These are phyloP conservation scores for Lasioglossum lativentre DNA, from an alignment of 2,888 invertebrate species.

Conservation along the genomic window DNA sequence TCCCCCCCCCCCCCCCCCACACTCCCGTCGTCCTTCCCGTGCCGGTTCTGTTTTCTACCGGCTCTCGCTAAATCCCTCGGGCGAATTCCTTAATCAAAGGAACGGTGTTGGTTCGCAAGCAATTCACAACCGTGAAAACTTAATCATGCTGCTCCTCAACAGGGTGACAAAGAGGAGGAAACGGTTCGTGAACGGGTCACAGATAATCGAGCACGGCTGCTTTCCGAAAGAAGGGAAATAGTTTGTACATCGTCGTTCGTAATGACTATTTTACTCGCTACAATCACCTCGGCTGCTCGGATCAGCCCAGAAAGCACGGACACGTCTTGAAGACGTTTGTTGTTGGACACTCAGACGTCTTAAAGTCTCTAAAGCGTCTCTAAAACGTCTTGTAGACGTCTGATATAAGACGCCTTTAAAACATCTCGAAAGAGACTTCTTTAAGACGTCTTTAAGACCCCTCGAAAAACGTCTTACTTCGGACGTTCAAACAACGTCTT, in stretches of 20 bases:
- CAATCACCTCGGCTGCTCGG: too few species aligned
- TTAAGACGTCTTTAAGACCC: too few species aligned
- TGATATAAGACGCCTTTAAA: too few species aligned
- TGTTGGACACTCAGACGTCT: too few species aligned
- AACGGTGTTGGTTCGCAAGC: conserved; percentile 52
- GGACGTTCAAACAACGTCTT: too few species aligned
- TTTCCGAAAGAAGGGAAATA: background rate
- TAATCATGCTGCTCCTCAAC: conserved; percentile 34
- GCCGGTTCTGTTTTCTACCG: conserved; percentile 41
- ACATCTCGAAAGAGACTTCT: too few species aligned
- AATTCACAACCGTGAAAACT: conserved; percentile 50
- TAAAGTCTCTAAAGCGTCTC: too few species aligned
- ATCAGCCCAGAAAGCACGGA: too few species aligned
- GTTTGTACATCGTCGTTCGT: too few species aligned
- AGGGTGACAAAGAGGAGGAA: background rate
- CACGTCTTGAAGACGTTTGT: too few species aligned
- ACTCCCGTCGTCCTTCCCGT: conserved; percentile 8
- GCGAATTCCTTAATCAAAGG: conserved; percentile 59
- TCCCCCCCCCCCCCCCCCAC: background rate
- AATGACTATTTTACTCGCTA: background rate
- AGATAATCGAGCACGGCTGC: background rate
- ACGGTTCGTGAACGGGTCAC: conserved; percentile 12
- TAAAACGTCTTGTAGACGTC: too few species aligned
- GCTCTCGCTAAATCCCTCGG: conserved; percentile 37
- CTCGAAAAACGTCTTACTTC: too few species aligned